phyloP scores from a whole-genome alignment of 30 jellyfish, hydroid and myxozoan species.

The Turritopsis rubra region DNA sequence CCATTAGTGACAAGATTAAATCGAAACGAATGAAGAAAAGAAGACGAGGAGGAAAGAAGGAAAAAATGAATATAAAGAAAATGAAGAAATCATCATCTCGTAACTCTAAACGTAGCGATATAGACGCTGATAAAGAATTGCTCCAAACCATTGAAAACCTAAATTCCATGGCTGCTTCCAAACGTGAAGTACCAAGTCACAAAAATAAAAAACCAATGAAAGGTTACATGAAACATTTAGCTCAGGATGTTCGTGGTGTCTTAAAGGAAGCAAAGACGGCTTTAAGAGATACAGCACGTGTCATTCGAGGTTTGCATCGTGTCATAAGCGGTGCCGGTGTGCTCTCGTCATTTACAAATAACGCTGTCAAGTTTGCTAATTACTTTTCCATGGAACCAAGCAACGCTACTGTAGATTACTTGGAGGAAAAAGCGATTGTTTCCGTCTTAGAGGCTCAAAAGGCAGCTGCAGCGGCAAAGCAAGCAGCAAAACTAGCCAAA shows the following conservation, averaged over 20 bases:
- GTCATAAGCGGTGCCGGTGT: slow-evolving; percentile 65
- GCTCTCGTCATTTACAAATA: slow-evolving; percentile 49
- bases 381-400: slow-evolving; percentile 72
- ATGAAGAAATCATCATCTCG: neutral
- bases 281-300: slow-evolving; percentile 46
- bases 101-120: slow-evolving; percentile 33
- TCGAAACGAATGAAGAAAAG: neutral
- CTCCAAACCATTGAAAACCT: slow-evolving; percentile 28
- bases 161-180: slow-evolving; percentile 5
- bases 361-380: slow-evolving; percentile 83
- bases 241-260: slow-evolving; percentile 63
- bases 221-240: slow-evolving; percentile 23
- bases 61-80: neutral
- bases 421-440: slow-evolving; percentile 85
- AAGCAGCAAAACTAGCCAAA: slow-evolving; percentile 57
- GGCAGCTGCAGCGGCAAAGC: slow-evolving; percentile 84
- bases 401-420: slow-evolving; percentile 78
- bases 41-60: neutral
- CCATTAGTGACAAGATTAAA: neutral
- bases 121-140: slow-evolving; percentile 24
- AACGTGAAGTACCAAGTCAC: slow-evolving; percentile 13
- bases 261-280: slow-evolving; percentile 67
- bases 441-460: slow-evolving; percentile 83
- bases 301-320: slow-evolving; percentile 60
- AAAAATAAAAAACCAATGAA: slow-evolving; percentile 22